Base-by-base conservation (phyloP, 2,113 vertebrate genomes). In the Mormyrus iriodes region DNA sequence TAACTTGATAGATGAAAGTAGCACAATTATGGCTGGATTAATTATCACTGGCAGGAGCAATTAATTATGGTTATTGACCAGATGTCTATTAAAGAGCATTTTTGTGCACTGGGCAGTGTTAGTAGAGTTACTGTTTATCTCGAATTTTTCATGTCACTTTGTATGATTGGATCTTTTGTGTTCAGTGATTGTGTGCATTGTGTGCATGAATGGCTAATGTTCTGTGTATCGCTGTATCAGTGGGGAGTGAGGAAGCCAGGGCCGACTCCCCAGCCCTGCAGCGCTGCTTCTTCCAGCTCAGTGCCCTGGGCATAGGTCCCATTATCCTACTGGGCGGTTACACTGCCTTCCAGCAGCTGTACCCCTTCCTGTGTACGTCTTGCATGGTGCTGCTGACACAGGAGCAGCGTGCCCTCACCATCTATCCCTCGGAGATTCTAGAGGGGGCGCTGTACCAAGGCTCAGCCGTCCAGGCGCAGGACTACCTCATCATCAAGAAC, bases 231-330 rank as follows among this genome's bases (percentile, higher is more conserved):
- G 51, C n/a, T 76, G 21, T 91, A 91, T 85, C 91, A 95, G 94
- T 95, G 90, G 93, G 94, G 58, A 94, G 93, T 82, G 90, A 91
- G 48, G 93, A 92, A 86, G 92, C 93, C 85, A 89, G 89, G 48
- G 90, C 88, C 1, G 91, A 94, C 88, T 93, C 93, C 44, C 92
- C 93, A 79, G 92, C 92, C 39, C 92, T 95, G 24, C 93, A 95
- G 90, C 93, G 91, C 42, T 94, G 95, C 89, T 95, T 94, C 88
- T 95, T 94, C 86, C 94, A 95, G 92, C 92, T 95, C 86, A 95
- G 93, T 58, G 90, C 46, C 76, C 92, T 95, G n/a, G 94, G 94
- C 83, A 95, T 95, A 93, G 94, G 95, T 90, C 95, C 94, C 3
- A 92, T 95, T 51, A 94, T 95, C 90, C 88, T 95, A 49, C 92